Percentiles rank a stretch among this genome's conserved stretches.
phyloP scores from a whole-genome alignment of 2,888 invertebrate genomes.

The Diogma glabrata region DNA sequence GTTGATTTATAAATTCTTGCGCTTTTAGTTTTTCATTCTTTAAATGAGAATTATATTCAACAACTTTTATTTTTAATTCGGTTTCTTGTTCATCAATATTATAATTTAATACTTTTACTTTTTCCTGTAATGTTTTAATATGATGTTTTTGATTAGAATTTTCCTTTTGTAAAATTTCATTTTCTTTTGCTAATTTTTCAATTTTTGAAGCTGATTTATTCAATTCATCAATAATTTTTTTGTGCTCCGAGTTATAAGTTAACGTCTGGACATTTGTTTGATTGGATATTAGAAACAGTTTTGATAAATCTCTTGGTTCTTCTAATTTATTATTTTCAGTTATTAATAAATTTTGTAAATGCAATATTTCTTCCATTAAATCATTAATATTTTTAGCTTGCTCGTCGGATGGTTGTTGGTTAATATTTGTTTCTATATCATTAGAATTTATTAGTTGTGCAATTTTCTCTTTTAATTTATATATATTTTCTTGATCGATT shows the following conservation, averaged over 20 bases:
- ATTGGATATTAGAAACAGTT: conserved; percentile 36
- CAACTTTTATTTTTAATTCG: conserved; percentile 47
- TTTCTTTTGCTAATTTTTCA: conserved; percentile 24
- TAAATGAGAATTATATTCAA: conserved; percentile 42
- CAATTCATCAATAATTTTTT: conserved; percentile 40
- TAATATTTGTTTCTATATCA: conserved; percentile 9
- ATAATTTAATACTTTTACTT: conserved; percentile 47
- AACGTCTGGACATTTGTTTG: conserved; percentile 33
- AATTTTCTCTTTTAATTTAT: conserved; percentile 40
- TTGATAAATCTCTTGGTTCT: conserved; percentile 47
- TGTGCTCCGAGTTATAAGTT: conserved; percentile 16
- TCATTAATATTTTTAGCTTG: conserved; percentile 37
- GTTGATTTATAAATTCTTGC: conserved; percentile 27
- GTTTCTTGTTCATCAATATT: conserved; percentile 52
- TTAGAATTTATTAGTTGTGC: conserved; percentile 22
- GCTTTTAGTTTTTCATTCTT: conserved; percentile 31
- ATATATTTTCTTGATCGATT: conserved; percentile 61
- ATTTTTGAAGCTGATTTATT: conserved; percentile 46
- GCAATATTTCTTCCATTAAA: conserved; percentile 51
- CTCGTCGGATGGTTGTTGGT: conserved; percentile 27
- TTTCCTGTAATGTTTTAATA: conserved; percentile 53
- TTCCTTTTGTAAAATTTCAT: conserved; percentile 28
- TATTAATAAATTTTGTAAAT: conserved; percentile 47
- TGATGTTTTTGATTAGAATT: conserved; percentile 44
- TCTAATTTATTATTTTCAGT: conserved; percentile 47